Evolutionary conservation across 2,797 vertebrate species (phyloP).

Genomic region (Lepilemur ruficaudatus): DNA sequence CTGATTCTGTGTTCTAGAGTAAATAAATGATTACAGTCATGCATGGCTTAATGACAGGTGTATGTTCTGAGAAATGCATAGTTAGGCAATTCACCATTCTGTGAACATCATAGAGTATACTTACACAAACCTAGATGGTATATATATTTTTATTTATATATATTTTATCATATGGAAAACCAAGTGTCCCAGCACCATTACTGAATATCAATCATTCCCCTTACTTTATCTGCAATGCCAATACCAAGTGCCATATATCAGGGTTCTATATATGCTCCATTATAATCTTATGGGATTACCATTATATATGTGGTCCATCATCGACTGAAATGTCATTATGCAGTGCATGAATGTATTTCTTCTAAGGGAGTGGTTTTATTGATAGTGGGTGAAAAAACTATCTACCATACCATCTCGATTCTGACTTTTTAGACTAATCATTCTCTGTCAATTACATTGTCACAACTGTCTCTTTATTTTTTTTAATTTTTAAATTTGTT

Average conservation of each 20-base stretch:
- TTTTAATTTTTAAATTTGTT: not conserved
- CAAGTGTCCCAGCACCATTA: no score
- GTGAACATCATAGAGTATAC: not conserved
- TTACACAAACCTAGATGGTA: not conserved
- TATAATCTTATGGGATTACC: not conserved
- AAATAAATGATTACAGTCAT: not conserved
- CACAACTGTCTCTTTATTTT: not conserved
- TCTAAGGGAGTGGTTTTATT: no score
- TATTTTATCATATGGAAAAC: no score
- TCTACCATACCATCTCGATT: no score
- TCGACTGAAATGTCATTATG: not conserved
- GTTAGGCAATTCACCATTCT: not conserved
- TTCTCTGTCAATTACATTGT: no score
- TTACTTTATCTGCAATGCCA: no score
- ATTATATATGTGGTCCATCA: not conserved
- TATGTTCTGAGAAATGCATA: not conserved
- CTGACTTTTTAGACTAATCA: no score
- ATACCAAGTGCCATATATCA: no score
- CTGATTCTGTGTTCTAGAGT: constrained; percentile 11
- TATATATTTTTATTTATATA: not conserved
- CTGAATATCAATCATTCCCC: no score
- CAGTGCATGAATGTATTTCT: no score
- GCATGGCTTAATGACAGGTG: not conserved
- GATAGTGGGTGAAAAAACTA: no score
- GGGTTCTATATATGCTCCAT: no score